A percentile compares a stretch with the other conserved stretches of the same genome.
phyloP scores from a whole-genome alignment of 2,888 invertebrate genomes.

The Trichacis sp. region DNA sequence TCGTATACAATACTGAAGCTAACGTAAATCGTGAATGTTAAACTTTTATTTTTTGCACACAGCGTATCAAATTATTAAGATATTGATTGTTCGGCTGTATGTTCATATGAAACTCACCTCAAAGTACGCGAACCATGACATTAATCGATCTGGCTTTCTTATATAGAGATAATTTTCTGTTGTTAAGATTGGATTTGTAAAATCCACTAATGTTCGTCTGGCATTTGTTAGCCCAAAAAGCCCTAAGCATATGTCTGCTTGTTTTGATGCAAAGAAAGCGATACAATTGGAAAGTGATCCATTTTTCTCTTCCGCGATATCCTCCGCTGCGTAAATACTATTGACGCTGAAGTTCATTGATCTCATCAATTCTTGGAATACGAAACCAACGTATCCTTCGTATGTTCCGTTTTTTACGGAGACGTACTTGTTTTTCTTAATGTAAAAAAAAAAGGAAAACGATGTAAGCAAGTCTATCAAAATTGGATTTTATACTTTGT shows the following conservation, averaged over 20 bases:
- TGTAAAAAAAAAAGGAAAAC: neutral
- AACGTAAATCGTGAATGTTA: too few species aligned
- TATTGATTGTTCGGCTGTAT: too few species aligned
- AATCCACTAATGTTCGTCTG: conserved; percentile 52
- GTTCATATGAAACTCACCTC: conserved; percentile 44
- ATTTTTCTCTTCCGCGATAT: neutral
- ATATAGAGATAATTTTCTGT: conserved; percentile 49
- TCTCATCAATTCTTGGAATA: conserved; percentile 49
- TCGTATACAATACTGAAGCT: too few species aligned
- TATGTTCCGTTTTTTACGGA: conserved; percentile 31
- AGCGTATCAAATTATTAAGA: too few species aligned
- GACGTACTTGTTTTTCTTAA: neutral
- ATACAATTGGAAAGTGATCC: too few species aligned
- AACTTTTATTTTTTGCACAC: too few species aligned
- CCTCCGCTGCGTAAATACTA: neutral
- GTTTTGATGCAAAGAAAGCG: neutral
- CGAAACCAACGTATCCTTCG: conserved; percentile 45
- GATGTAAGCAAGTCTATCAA: neutral
- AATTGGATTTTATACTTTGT: too few species aligned
- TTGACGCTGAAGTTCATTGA: conserved; percentile 53
- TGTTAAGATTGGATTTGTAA: conserved; percentile 52
- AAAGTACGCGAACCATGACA: conserved; percentile 58
- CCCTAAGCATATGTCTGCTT: conserved; percentile 52
- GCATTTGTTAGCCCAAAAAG: conserved; percentile 51
- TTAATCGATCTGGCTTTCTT: conserved; percentile 35